Evolutionary conservation across 2,797 vertebrate species (phyloP), one percentile per base, ranked within the genome.

Genomic region (Manis javanica): DNA sequence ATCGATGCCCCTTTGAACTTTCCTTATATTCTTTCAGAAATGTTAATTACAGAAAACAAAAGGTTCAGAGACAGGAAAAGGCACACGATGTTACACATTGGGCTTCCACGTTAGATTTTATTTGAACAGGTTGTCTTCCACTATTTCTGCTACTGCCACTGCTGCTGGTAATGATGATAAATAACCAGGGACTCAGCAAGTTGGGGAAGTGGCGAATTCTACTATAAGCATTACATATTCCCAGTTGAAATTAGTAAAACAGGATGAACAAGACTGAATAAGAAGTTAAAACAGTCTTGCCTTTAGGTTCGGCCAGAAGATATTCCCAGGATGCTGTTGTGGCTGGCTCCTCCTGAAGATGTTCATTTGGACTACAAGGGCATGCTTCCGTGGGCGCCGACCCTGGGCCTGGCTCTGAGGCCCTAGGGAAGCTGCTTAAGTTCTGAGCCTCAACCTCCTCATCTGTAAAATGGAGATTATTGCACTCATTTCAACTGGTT

Each of bases 21-120:
- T 69, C 87, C 96, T 53, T 87, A 24, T 61, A 83, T 61, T 83
- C 31, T 37, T 90, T 91, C 5, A 55, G 64, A 94, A 93, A 95
- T 81, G 42, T 93, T 84, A 81, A 84, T 77, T 79, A 12, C 46
- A 42, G 53, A 84, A 91, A 94, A 7, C 39, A 51, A 31, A 46
- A 92, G 49, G 3, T 1, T 49, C 12, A 29, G 84, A 72, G 46
- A 59, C 4, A 66, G 64, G 21, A 51, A 26, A 57, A 75, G 23
- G 24, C 10, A 10, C 66, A 34, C 3, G 26, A 46, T 37, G 0
- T 26, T 63, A 42, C 31, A 11, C 64, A 49, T 0, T 24, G 37
- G 5, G 5, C 11, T 81, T 64, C 19, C 66, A 55, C 1, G 3
- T n/a, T 82, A 68, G 23, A 64, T n/a, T 92, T 92, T 42, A 77